Conservation (phyloP, 2,797 vertebrate genomes). For the Pogoniulus pusillus region DNA sequence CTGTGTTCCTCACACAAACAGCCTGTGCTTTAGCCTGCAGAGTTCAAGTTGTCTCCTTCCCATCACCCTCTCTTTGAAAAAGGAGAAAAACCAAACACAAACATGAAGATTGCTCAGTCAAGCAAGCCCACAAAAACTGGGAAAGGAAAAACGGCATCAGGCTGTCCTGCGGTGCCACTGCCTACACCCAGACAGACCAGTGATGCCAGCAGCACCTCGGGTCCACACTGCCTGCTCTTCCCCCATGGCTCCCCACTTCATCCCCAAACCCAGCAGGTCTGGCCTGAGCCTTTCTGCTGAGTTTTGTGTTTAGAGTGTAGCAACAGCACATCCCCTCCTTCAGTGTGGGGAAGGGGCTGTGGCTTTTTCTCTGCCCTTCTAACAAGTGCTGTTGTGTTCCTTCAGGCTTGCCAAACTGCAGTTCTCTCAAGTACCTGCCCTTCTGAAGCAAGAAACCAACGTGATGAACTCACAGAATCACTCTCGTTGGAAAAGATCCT, state of each 20-base stretch:
- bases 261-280: rapidly evolving
- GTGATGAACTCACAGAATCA: background rate
- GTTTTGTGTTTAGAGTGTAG: background rate
- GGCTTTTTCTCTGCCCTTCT: background rate
- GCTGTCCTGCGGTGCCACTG: background rate
- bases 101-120: conserved; percentile 1
- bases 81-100: background rate
- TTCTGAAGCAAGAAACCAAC: background rate
- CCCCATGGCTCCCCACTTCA: background rate
- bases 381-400: background rate
- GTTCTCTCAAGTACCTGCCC: background rate
- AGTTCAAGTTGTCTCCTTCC: conserved; percentile 38
- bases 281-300: background rate
- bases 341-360: background rate
- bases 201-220: background rate
- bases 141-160: background rate
- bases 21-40: conserved; percentile 47
- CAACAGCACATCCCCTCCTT: background rate
- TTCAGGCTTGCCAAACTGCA: background rate
- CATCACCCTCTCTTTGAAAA: conserved; percentile 7
- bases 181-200: background rate
- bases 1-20: conserved; percentile 24
- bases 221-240: background rate
- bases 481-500: no score
- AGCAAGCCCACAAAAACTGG: background rate